These are phyloP conservation scores for Ivindomyrus marchei DNA, from an alignment of 2,113 vertebrate genomes.

Conservation along the genomic window DNA sequence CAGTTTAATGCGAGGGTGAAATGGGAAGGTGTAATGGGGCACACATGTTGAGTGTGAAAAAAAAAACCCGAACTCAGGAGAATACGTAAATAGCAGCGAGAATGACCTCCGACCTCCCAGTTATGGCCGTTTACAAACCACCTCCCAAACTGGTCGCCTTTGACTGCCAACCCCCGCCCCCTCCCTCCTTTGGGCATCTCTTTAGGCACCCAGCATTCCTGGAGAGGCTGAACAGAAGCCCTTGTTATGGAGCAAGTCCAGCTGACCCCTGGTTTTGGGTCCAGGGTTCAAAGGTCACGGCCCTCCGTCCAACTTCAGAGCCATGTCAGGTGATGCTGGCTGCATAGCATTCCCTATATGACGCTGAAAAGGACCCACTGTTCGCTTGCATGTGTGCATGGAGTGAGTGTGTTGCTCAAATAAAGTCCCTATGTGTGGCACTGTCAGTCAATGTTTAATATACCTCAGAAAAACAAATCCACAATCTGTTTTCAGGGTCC, in stretches of 20 bases:
- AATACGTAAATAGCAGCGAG: constrained; percentile 5
- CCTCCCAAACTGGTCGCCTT: not conserved
- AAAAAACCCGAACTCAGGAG: not conserved
- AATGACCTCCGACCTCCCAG: not conserved
- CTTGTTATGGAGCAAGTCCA: constrained; percentile 67
- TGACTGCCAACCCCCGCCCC: constrained; percentile 2
- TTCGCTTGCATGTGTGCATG: constrained; percentile 11
- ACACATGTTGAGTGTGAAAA: not conserved
- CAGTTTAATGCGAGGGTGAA: not conserved
- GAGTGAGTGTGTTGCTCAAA: not conserved
- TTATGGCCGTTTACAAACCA: constrained; percentile 7
- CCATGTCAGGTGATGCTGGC: constrained; percentile 68
- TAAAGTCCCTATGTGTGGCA: not conserved
- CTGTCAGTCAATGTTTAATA: not conserved
- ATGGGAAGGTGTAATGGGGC: constrained; percentile 4
- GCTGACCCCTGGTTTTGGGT: constrained; percentile 62
- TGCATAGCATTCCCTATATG: constrained; percentile 68
- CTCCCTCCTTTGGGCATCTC: constrained; percentile 47
- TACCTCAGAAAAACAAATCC: not conserved
- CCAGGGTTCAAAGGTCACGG: constrained; percentile 59
- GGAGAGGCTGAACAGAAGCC: constrained; percentile 63
- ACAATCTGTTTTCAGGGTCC: not conserved
- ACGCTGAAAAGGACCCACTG: constrained; percentile 32
- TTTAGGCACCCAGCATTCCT: constrained; percentile 69
- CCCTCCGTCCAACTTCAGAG: constrained; percentile 68